phyloP scores from a whole-genome alignment of 2,888 invertebrate species.

The Ecliptopera silaceata region DNA sequence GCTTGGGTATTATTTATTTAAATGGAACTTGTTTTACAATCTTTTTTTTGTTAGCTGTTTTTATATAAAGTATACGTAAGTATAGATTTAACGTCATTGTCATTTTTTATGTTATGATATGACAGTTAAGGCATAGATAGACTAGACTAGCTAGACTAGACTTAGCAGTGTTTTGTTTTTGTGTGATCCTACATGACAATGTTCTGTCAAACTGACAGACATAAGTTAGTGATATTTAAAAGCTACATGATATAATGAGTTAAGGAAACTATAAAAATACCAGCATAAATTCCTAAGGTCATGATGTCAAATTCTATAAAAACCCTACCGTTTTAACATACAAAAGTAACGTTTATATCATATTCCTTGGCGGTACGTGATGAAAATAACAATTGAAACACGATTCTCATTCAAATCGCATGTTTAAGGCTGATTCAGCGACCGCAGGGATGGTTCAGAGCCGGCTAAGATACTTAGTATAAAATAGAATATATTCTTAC shows the following conservation, averaged over 20 bases:
- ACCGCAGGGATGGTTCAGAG: not conserved
- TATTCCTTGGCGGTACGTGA: slow-evolving; percentile 6
- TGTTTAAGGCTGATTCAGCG: not conserved
- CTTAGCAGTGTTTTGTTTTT: too few relatives aligned
- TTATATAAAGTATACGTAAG: not conserved
- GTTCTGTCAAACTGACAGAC: too few relatives aligned
- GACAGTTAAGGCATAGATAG: too few relatives aligned
- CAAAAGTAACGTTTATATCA: slow-evolving; percentile 9
- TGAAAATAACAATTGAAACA: not conserved
- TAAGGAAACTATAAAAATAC: too few relatives aligned
- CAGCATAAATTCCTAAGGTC: not conserved
- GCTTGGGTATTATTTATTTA: slow-evolving; percentile 10
- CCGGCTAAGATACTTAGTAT: not conserved
- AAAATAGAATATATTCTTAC: too few relatives aligned
- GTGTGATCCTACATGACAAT: too few relatives aligned
- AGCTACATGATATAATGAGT: too few relatives aligned
- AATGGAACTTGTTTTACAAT: not conserved
- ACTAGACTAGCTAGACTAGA: too few relatives aligned
- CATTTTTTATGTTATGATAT: too few relatives aligned
- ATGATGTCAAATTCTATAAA: not conserved
- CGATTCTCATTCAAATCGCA: slow-evolving; percentile 7
- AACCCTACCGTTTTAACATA: slow-evolving; percentile 2
- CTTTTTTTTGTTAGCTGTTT: not conserved
- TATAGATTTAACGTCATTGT: too few relatives aligned
- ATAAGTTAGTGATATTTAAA: too few relatives aligned